Base-by-base conservation (phyloP, 1,140 invertebrate species). In the Rhagoletis zephyria region DNA sequence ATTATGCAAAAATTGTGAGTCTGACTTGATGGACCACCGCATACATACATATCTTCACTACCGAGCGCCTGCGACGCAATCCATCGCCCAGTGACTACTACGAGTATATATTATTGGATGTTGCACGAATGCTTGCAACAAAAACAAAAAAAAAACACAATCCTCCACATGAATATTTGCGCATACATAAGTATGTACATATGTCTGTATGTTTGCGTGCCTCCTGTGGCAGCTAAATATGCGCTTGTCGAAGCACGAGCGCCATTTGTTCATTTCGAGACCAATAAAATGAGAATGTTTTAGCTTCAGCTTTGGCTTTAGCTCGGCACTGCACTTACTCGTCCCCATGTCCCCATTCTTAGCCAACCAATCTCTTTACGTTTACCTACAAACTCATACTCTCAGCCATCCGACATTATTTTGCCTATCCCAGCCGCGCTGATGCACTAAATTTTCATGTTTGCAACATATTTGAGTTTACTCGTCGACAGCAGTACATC, bases 201-300 rank as follows among this genome's bases (percentile, higher is more conserved):
- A 14, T 87, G 63, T 88, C 85, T 89, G 88, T 88, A 74, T 89
- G 51, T 65, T 16, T 88, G 61, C 48, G 42, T 74, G 30, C 42
- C 74, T 42, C 74, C 56, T 81, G 74, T 81, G 74, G 74, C 74
- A 81, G 61, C 85, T 64, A 63, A 63, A 86, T 86, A 86, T 86
- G 59, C 85, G 56, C 70, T 30, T 87, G 87, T 87, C 87, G 87
- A 88, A 88, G 88, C 88, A 70, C 89, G 89, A 89, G 89, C 91
- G 89, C 90, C 90, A 91, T 91, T 91, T 91, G 91, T 91, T 91
- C 91, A 90, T 91, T 91, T 90, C 91, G 91, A 91, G 91, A 91
- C 91, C 91, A 91, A 91, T 91, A 91, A 91, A 91, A 90, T 91
- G 90, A 90, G 90, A 91, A 86, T 81, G 56, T 81, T 81, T 81